phyloP scores from a whole-genome alignment of 2,888 invertebrate genomes.

The Drosophila glabriapex region DNA sequence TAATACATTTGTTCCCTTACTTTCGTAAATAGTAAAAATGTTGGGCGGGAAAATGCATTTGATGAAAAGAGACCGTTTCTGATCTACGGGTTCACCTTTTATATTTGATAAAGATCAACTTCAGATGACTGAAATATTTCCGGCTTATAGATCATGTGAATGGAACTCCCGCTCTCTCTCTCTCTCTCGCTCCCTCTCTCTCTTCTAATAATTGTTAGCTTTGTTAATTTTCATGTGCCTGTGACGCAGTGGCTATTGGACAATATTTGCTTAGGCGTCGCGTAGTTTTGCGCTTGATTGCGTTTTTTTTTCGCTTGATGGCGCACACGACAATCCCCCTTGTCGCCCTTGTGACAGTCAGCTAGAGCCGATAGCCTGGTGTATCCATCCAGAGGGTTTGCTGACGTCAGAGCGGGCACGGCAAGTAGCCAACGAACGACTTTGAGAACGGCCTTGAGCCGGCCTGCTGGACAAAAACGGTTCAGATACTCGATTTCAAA shows the following conservation, averaged over 20 bases:
- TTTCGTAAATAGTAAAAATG: too few species aligned
- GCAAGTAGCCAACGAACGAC: constrained; percentile 35
- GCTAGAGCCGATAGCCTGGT: background rate
- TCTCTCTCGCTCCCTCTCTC: background rate
- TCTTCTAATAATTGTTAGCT: constrained; percentile 29
- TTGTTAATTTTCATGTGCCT: constrained; percentile 55
- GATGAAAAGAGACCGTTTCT: too few species aligned
- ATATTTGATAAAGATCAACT: background rate
- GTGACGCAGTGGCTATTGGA: constrained; percentile 40
- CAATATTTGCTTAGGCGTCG: constrained; percentile 58
- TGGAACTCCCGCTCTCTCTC: background rate
- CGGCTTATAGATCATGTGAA: background rate
- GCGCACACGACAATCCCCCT: constrained; percentile 17
- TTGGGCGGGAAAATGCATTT: too few species aligned
- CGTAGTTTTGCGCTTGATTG: constrained; percentile 61
- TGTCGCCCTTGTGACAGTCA: background rate
- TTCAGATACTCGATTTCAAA: constrained; percentile 29
- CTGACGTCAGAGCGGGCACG: constrained; percentile 62
- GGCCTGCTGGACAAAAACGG: constrained; percentile 19
- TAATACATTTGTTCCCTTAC: background rate
- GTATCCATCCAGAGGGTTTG: constrained; percentile 12
- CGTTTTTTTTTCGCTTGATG: constrained; percentile 43
- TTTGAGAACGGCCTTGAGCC: constrained; percentile 43
- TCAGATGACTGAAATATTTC: background rate
- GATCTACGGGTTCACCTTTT: background rate